A percentile compares a stretch with the other conserved stretches of the same genome.
phyloP scores from a whole-genome alignment of 2,113 vertebrate species.

The Dasypus novemcinctus region DNA sequence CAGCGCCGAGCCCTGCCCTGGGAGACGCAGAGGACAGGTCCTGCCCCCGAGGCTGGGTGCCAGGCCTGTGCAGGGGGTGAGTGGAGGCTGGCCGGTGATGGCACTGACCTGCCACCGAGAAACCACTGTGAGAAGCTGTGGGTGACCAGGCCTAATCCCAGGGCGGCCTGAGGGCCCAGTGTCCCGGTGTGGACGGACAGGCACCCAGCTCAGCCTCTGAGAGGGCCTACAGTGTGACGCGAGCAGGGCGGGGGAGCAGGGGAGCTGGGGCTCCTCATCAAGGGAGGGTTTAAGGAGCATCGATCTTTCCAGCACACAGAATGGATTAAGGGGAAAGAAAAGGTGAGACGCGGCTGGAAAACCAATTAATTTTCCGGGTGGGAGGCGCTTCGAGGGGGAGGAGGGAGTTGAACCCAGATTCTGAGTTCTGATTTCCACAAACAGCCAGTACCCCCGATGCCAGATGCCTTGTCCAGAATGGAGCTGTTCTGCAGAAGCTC shows the following conservation, averaged over 20 bases:
- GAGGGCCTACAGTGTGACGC: background rate
- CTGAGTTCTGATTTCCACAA: background rate
- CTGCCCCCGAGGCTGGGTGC: background rate
- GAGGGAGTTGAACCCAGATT: too few relatives aligned
- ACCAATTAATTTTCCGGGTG: too few relatives aligned
- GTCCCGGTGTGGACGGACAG: background rate
- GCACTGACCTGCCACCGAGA: background rate
- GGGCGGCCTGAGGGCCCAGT: background rate
- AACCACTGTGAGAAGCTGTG: accelerated
- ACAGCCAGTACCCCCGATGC: background rate
- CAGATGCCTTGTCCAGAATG: background rate
- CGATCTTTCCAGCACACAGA: background rate
- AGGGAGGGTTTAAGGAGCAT: background rate
- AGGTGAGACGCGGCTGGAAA: background rate
- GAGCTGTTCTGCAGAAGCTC: accelerated
- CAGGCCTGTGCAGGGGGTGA: background rate
- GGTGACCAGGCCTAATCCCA: background rate
- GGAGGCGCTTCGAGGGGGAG: accelerated
- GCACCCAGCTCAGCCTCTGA: background rate
- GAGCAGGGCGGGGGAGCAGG: background rate
- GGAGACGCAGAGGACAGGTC: background rate
- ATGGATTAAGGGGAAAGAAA: background rate
- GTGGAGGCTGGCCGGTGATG: background rate
- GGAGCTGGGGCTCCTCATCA: background rate
- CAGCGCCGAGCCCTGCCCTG: background rate